Evolutionary conservation across 2,797 vertebrate genomes (phyloP).

Genomic region (Heterohyrax brucei): DNA sequence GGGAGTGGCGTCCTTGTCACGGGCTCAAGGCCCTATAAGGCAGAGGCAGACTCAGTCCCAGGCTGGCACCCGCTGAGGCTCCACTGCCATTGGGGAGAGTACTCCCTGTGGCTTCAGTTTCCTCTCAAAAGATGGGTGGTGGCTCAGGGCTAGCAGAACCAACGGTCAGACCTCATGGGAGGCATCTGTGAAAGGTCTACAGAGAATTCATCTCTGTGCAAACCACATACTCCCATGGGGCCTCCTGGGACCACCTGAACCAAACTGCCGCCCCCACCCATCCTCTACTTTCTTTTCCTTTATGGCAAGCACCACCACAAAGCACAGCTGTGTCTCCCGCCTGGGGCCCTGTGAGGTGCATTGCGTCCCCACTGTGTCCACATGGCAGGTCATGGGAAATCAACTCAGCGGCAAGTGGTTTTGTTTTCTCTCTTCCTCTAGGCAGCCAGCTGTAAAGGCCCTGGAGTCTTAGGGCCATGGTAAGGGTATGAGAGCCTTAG

Average conservation of each 20-base stretch:
- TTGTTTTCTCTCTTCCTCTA: not conserved
- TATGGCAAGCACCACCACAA: too few species aligned
- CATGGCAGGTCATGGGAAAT: not conserved
- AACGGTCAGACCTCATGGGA: too few species aligned
- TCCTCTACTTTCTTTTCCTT: not conserved
- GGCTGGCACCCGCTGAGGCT: rapidly evolving
- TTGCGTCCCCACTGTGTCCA: too few species aligned
- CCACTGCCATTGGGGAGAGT: not conserved
- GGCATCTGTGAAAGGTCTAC: too few species aligned
- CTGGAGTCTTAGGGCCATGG: not conserved
- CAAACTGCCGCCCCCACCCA: not conserved
- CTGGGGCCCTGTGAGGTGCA: not conserved
- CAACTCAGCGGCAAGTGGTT: too few species aligned
- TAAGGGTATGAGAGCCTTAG: not conserved
- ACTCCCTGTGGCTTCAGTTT: not conserved
- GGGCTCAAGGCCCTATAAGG: rapidly evolving
- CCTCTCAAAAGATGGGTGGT: not conserved
- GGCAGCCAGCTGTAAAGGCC: not conserved
- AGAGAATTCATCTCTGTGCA: not conserved
- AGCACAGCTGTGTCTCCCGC: not conserved
- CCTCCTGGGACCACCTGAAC: not conserved
- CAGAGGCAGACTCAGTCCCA: not conserved
- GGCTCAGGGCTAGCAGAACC: too few species aligned
- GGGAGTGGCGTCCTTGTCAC: rapidly evolving
- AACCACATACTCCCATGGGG: not conserved